Base-by-base conservation (phyloP, 2,797 vertebrate genomes). In the Danionella dracula region DNA sequence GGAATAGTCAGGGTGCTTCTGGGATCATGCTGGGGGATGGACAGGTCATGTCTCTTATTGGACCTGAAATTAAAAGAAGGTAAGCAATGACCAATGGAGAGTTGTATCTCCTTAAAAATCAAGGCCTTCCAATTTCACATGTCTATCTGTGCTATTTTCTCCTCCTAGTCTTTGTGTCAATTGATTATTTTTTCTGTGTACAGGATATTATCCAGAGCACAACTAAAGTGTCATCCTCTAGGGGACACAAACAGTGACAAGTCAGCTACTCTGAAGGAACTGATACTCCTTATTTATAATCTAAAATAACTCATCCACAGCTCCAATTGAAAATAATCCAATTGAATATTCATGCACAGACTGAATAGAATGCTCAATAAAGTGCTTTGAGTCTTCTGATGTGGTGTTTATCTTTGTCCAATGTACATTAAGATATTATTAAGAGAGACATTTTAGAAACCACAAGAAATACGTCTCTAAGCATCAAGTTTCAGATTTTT, bases 151-250 rank as follows among this genome's bases (percentile, higher is more conserved):
- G 63, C 44, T 64, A 56, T 48, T 69, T 69, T 56, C 56, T 58
- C 60, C 59, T 66, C 60, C 61, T 31, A 74, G 74, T 60, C 59
- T 80, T 82, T 37, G 44, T 70, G 71, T 78, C 74, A 75, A 64
- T 74, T 17, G 57, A 78, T 79, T 46, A 44, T 83, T 77, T 68
- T n/a, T 68, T 57, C 76, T 74, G 82, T 35, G 66, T 80, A 83
- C 77, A 82, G 83, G 85, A 89, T 63, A 74, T 68, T 82, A 77
- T 71, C 76, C 83, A 87, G 86, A 73, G 68, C 66, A 56, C 48
- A 66, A 46, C 41, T 8, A 61, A 53, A 61, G 56, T 40, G 23
- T 57, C 46, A 32, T 58, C 57, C 56, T 19, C 66, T 44, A 73
- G 58, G 49, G 65, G 66, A 40, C 13, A 67, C 72, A 79, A 66